Evolutionary conservation across 1,140 invertebrate species (phyloP), one percentile per base, ranked within the genome.

Genomic region (Eulimnadia texana): DNA sequence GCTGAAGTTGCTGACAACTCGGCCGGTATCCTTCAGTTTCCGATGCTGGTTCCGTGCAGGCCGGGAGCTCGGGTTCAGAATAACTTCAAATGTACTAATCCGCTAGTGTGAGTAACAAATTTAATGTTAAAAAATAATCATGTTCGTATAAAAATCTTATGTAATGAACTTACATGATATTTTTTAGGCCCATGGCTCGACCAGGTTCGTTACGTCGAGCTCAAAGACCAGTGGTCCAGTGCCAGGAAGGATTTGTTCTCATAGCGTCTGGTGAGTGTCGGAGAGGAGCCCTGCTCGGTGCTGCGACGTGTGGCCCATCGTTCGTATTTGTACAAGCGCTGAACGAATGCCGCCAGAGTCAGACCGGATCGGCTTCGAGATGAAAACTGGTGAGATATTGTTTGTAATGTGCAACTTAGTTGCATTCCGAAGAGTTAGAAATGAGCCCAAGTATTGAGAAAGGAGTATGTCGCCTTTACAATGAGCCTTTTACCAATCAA

Each of bases 81-180:
- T 20, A 61, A 61, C 28, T 54, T 61, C 51, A 61, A 61, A 51
- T 61, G 60, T 28, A 54, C 60, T 3, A 61, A 61, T 47, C 60
- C 60, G 16, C 16, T 61, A 23, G 49, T 54, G 60, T 61, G 53
- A 61, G 60, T 28, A 28, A 3, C 29, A 1, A 33, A 24, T 0
- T 28, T 29, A 23, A 1, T 23, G 42, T 51, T 27, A 11, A 3
- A 59, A 49, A 60, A 1, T 29, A 54, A 3, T 55, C 22, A 55
- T 6, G 53, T 3, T 6, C 11, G 9, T 47, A n/a, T 24, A 9
- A 16, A 50, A 60, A 54, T 54, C 52, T 23, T 60, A 10, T 60
- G 11, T 60, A n/a, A n/a, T n/a, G n/a, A n/a, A n/a, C 49, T 60
- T 1, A 52, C 23, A 25, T 54, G 51, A 10, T 29, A 2, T 3